These are phyloP conservation scores for Drosophila carrolli DNA, from an alignment of 1,140 invertebrate species.

Conservation along the genomic window DNA sequence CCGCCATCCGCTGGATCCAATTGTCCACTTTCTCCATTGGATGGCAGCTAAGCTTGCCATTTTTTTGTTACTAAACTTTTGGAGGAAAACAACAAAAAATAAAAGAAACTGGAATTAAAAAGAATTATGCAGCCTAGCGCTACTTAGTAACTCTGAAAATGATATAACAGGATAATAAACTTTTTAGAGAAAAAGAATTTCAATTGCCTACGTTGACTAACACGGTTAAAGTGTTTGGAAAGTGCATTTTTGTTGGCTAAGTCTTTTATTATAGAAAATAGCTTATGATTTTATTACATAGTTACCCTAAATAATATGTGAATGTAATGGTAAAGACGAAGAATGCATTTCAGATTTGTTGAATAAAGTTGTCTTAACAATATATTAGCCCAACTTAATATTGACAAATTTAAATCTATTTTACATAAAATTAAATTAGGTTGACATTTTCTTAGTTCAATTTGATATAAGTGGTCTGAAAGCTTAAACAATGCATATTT, in stretches of 20 bases:
- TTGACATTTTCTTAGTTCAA: too few relatives aligned
- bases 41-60: constrained; percentile 17
- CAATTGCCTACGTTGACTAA: background rate
- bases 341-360: too few relatives aligned
- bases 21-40: constrained; percentile 21
- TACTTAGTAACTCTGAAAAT: constrained; percentile 15
- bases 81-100: background rate
- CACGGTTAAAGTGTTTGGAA: background rate
- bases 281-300: too few relatives aligned
- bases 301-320: too few relatives aligned
- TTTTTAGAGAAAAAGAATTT: background rate
- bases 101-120: constrained; percentile 12
- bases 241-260: background rate
- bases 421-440: too few relatives aligned
- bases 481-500: background rate
- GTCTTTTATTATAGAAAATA: too few relatives aligned
- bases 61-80: constrained; percentile 11
- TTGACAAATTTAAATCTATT: too few relatives aligned
- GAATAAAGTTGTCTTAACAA: too few relatives aligned
- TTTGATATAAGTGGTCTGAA: background rate
- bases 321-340: too few relatives aligned
- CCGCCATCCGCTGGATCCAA: background rate
- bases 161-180: constrained; percentile 12
- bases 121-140: constrained; percentile 27
- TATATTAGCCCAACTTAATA: too few relatives aligned